These are phyloP conservation scores for Helobdella robusta DNA, from an alignment of 2,888 invertebrate genomes.

Conservation along the genomic window DNA sequence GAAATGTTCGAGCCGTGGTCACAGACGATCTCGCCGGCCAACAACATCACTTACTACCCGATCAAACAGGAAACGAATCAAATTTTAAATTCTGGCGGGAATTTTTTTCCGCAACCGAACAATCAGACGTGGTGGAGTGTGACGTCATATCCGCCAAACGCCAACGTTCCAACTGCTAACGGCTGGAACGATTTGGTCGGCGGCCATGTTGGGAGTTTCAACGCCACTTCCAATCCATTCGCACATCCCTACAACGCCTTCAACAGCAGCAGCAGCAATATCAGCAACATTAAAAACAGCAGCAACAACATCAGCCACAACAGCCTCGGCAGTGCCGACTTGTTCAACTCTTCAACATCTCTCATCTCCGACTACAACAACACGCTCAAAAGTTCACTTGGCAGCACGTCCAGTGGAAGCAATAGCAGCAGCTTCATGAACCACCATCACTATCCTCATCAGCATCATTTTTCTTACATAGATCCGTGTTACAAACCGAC, in stretches of 20 bases:
- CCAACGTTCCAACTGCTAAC: neutral
- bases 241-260: constrained; percentile 7
- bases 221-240: neutral
- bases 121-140: constrained; percentile 17
- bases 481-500: constrained; percentile 17
- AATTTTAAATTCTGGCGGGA: neutral
- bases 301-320: neutral
- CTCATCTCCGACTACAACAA: constrained; percentile 9
- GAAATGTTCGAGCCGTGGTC: constrained; percentile 16
- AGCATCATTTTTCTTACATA: constrained; percentile 14
- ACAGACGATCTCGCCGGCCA: constrained; percentile 19
- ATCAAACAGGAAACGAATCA: constrained; percentile 12
- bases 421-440: neutral
- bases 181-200: constrained; percentile 6
- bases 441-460: constrained; percentile 22
- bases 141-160: constrained; percentile 5
- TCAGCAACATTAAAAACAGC: neutral
- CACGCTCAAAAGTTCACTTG: constrained; percentile 2
- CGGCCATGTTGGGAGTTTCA: neutral
- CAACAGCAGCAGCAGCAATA: neutral
- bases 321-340: neutral
- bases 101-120: too few relatives aligned
- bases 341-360: constrained; percentile 13
- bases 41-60: constrained; percentile 1
- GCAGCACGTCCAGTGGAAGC: neutral